Evolutionary conservation across 2,797 vertebrate genomes (phyloP).

Genomic region (Ibycter americanus): DNA sequence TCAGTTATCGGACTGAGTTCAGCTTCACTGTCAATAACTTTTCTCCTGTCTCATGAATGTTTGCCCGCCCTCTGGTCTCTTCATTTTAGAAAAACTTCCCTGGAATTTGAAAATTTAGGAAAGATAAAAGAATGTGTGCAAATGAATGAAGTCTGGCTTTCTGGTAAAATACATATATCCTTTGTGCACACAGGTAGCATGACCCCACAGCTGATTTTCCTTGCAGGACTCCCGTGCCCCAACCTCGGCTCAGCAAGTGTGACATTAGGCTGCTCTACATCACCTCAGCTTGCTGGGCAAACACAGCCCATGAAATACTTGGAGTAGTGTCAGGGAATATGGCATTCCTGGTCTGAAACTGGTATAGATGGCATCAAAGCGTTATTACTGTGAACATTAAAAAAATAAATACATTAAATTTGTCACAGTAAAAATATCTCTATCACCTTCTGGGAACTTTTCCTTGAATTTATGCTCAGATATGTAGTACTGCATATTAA

Average conservation of each 20-base stretch:
- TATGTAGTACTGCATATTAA: not conserved
- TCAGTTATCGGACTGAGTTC: constrained; percentile 65
- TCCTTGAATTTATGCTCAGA: not conserved
- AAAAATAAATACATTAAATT: not conserved
- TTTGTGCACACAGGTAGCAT: not conserved
- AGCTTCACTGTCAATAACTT: constrained; percentile 53
- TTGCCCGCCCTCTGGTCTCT: not conserved
- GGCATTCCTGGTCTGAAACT: not conserved
- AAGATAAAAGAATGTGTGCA: not conserved
- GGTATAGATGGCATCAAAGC: not conserved
- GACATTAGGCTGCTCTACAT: not conserved
- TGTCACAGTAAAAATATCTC: not conserved
- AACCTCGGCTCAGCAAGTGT: not conserved
- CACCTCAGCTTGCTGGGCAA: not conserved
- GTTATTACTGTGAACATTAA: not conserved
- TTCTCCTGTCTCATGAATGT: not conserved
- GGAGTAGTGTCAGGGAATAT: not conserved
- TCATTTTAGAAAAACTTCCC: not conserved
- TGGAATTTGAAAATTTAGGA: not conserved
- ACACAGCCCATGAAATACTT: not conserved
- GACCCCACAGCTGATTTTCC: not conserved
- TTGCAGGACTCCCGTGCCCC: not conserved
- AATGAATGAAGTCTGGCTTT: not conserved
- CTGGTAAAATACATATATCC: not conserved
- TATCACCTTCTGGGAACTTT: not conserved